Evolutionary conservation across 2,888 invertebrate species (phyloP).

Genomic region (Trichogramma evanescens): DNA sequence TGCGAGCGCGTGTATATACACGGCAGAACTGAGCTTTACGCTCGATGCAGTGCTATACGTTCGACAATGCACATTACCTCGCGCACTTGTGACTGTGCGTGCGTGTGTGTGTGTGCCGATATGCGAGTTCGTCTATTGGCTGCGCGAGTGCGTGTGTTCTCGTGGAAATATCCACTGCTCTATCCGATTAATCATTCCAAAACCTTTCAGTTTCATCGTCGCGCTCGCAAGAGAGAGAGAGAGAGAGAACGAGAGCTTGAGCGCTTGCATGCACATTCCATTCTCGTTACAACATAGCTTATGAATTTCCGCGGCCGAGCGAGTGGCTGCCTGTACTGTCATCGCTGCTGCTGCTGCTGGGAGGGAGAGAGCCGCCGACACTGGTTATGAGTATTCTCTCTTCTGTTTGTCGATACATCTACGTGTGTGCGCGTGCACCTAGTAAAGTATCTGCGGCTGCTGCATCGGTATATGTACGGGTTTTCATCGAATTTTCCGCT

Average conservation of each 20-base stretch:
- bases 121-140: too few relatives aligned
- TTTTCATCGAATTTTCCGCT: constrained; percentile 16
- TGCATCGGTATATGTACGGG: neutral
- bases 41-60: neutral
- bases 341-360: too few relatives aligned
- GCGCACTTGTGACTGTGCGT: too few relatives aligned
- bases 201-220: constrained; percentile 13
- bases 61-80: constrained; percentile 2
- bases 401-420: neutral
- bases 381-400: neutral
- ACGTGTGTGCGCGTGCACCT: neutral
- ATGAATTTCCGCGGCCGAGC: too few relatives aligned
- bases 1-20: too few relatives aligned
- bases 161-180: neutral
- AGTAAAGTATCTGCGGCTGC: neutral
- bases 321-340: too few relatives aligned
- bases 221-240: neutral
- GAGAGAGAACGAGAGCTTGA: too few relatives aligned
- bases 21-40: too few relatives aligned
- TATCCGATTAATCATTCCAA: constrained; percentile 17
- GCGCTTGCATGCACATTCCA: too few relatives aligned
- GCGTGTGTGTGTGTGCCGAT: too few relatives aligned
- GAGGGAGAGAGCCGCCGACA: too few relatives aligned
- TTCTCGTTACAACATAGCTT: too few relatives aligned
- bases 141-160: neutral